A percentile compares a stretch with the other conserved stretches of the same genome.
Conservation (phyloP, 2,113 vertebrate genomes). For the Eulacestoma nigropectus region DNA sequence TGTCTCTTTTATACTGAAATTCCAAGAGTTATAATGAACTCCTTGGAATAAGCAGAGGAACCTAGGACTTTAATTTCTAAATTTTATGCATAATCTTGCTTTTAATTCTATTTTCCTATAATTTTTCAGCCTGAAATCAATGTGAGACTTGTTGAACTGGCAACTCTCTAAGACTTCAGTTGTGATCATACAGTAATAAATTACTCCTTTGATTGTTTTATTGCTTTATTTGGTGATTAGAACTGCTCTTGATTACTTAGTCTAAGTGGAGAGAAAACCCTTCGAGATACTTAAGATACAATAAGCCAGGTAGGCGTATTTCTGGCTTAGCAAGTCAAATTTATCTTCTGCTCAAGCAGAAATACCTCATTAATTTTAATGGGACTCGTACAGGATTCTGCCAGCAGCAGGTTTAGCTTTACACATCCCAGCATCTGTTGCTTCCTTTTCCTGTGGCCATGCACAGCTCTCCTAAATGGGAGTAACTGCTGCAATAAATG, state of each 20-base stretch:
- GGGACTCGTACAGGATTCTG: neutral
- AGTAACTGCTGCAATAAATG: neutral
- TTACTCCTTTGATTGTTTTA: neutral
- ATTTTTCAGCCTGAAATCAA: neutral
- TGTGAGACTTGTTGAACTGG: neutral
- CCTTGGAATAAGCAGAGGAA: neutral
- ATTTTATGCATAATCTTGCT: neutral
- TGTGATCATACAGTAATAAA: neutral
- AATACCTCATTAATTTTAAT: constrained; percentile 47
- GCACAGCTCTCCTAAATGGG: neutral
- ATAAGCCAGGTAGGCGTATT: neutral
- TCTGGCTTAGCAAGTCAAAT: neutral
- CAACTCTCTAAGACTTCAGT: neutral
- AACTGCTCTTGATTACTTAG: neutral
- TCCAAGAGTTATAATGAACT: neutral
- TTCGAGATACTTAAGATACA: neutral
- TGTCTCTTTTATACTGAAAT: neutral
- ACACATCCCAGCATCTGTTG: neutral
- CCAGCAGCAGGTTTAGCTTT: constrained; percentile 2
- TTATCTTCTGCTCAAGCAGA: constrained; percentile 15
- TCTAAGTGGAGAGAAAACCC: neutral
- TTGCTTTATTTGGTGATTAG: neutral
- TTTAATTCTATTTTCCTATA: neutral
- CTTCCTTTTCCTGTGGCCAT: neutral
- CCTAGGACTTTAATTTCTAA: neutral